Conservation (phyloP, 1,140 invertebrate genomes). For the Polypedilum vanderplanki region DNA sequence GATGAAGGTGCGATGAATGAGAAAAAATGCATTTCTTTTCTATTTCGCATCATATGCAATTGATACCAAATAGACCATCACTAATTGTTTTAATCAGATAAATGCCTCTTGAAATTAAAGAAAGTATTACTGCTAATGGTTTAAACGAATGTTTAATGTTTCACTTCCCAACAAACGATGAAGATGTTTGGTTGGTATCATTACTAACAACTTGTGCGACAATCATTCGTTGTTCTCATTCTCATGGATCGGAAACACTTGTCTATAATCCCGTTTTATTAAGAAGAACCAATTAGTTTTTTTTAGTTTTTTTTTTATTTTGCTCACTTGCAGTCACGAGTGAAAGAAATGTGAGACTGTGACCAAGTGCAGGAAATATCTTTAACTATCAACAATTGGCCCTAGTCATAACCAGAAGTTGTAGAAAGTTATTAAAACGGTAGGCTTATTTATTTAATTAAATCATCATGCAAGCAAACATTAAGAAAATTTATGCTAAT, state of each 20-base stretch:
- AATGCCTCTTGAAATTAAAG: neutral
- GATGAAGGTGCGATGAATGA: neutral
- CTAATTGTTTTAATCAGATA: conserved; percentile 20
- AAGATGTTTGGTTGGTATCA: neutral
- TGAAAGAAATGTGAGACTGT: too few species aligned
- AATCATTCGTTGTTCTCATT: conserved; percentile 8
- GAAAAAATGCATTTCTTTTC: neutral
- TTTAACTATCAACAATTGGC: too few species aligned
- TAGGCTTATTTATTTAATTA: neutral
- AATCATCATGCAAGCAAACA: neutral
- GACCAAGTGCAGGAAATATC: too few species aligned
- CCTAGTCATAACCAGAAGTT: too few species aligned
- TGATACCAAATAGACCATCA: conserved; percentile 25
- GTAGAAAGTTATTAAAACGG: neutral
- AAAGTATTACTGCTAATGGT: neutral
- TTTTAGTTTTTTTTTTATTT: too few species aligned
- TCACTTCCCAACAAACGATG: neutral
- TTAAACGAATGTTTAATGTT: neutral
- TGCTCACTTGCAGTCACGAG: too few species aligned
- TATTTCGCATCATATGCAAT: neutral
- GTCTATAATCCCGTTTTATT: neutral
- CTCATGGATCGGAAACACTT: neutral
- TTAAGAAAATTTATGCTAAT: conserved; percentile 7
- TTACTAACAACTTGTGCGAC: neutral
- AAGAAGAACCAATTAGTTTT: neutral